phyloP scores from a whole-genome alignment of 2,797 vertebrate genomes.

The Microctenopoma steveboyesi region DNA sequence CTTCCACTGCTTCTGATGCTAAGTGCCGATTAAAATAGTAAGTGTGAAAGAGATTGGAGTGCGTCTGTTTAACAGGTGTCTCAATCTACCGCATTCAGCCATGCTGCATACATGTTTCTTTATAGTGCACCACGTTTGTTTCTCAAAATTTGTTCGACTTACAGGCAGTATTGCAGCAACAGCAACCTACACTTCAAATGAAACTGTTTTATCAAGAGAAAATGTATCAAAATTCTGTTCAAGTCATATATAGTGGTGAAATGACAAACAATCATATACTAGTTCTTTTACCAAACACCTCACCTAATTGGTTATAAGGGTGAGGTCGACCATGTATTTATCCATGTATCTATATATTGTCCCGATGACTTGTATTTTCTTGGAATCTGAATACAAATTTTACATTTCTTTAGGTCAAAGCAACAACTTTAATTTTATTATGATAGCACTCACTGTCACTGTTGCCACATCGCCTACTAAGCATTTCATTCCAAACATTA shows the following conservation, averaged over 20 bases:
- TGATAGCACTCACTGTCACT: conserved; percentile 19
- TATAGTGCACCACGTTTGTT: background rate
- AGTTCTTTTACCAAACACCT: background rate
- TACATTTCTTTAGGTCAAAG: conserved; percentile 26
- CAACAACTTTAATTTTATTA: conserved; percentile 34
- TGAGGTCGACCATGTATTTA: background rate
- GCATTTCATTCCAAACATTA: conserved; percentile 39
- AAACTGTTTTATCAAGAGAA: background rate
- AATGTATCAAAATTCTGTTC: background rate
- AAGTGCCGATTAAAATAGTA: background rate
- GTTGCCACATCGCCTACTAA: conserved; percentile 27
- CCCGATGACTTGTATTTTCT: conserved; percentile 18
- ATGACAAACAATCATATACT: background rate
- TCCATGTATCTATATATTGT: conserved; percentile 5
- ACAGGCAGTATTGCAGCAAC: background rate
- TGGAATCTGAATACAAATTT: conserved; percentile 27
- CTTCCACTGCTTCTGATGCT: too few relatives aligned
- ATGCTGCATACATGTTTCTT: background rate
- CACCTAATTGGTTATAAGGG: too few relatives aligned
- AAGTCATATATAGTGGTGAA: too few relatives aligned
- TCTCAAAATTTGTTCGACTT: background rate
- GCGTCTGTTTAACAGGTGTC: background rate
- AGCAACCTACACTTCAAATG: background rate
- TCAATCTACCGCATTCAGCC: background rate
- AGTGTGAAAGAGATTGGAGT: background rate